Evolutionary conservation across 2,888 invertebrate genomes (phyloP), one percentile per base, ranked within the genome.

Genomic region (Xestia ashworthii): DNA sequence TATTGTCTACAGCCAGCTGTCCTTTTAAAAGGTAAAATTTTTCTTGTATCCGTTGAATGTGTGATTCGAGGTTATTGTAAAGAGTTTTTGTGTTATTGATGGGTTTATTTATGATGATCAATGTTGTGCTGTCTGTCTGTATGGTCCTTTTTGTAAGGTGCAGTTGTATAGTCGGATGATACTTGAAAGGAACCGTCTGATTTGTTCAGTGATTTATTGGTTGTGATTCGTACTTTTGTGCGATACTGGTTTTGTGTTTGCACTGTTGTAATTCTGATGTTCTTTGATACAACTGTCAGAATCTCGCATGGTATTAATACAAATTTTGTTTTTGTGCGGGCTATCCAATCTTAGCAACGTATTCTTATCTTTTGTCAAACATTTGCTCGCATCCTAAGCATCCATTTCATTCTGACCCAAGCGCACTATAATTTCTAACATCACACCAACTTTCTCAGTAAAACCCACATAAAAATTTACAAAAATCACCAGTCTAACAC

Each of bases 1-100:
- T 93, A 92, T 94, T 93, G 93, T 94, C 86, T 88, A 87, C 83
- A 88, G 88, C 74, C 93, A 91, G 90, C 92, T 93, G 92, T 90
- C 89, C 82, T 82, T 71, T 78, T 84, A 69, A 86, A n/a, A 93
- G 93, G 94, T 93, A 92, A 88, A 50, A 70, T 87, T 89, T 89
- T 88, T 87, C 83, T 87, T 86, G 76, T 82, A 82, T 82, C 78
- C 74, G 79, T 84, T 70, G 81, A 78, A 77, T 84, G 82, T 87
- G 87, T 88, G 88, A 85, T 89, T 87, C 84, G 74, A 79, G 75
- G 60, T 80, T 82, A 75, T 88, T 84, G 84, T 83, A 81, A 77
- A 58, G 68, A 71, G 76, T 82, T 82, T 85, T 87, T 87, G 78
- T 86, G 74, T 76, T 68, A 74, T 77, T 82, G 75, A 82, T 71